Conservation (phyloP, 1,140 invertebrate species). For the Brachionus plicatilis region DNA sequence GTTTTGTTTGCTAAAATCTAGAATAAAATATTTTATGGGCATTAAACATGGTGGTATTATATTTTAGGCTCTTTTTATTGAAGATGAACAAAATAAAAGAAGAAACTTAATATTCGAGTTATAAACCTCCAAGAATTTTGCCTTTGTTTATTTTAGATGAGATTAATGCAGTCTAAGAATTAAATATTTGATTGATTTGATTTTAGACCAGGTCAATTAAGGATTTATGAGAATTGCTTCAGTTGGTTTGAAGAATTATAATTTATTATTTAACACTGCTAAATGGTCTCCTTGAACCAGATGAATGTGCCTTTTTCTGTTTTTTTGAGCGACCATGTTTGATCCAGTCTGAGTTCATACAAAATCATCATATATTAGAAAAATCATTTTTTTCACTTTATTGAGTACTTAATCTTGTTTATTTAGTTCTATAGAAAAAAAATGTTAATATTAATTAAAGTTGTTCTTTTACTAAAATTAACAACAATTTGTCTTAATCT, state of each 20-base stretch:
- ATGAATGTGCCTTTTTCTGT: background rate
- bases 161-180: background rate
- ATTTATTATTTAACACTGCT: background rate
- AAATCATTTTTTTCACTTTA: background rate
- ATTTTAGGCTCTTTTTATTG: background rate
- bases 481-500: conserved; percentile 3
- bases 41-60: background rate
- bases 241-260: background rate
- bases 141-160: background rate
- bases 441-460: conserved; percentile 11
- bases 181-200: background rate
- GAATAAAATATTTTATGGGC: background rate
- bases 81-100: background rate
- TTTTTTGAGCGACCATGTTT: background rate
- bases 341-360: background rate
- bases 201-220: background rate
- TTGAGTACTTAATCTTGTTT: conserved; percentile 14
- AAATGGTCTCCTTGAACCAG: background rate
- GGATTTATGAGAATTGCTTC: background rate
- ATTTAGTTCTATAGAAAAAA: background rate
- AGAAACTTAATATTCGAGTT: background rate
- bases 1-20: background rate
- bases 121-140: background rate
- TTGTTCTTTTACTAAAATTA: background rate
- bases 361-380: background rate